Evolutionary conservation across 2,888 invertebrate species (phyloP), one percentile per base, ranked within the genome.

Genomic region (Junonia oenone): DNA sequence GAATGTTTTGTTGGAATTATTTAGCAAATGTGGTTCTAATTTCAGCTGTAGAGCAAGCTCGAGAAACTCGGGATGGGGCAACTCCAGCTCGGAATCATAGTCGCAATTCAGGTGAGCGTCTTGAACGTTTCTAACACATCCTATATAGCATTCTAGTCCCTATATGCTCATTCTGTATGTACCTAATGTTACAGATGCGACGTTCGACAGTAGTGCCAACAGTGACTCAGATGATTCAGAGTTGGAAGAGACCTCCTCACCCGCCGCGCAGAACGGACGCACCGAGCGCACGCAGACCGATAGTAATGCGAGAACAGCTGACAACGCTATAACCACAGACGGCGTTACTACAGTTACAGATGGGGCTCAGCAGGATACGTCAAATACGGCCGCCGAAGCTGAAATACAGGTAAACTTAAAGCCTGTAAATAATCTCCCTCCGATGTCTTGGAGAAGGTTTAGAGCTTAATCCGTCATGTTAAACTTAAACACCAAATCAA

Each of bases 121-220:
- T 6, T n/a, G n/a, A n/a, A n/a, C n/a, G n/a, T n/a, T n/a, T n/a
- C n/a, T n/a, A n/a, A n/a, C n/a, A n/a, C n/a, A n/a, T n/a, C n/a
- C n/a, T n/a, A n/a, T n/a, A n/a, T n/a, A n/a, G n/a, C n/a, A n/a
- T n/a, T n/a, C n/a, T n/a, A n/a, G n/a, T n/a, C n/a, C n/a, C n/a
- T n/a, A n/a, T n/a, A n/a, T n/a, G n/a, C n/a, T n/a, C n/a, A n/a
- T n/a, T n/a, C n/a, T n/a, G n/a, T n/a, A n/a, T n/a, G n/a, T n/a
- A n/a, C n/a, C n/a, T n/a, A n/a, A 5, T 22, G 22, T 51, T 55
- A 2, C 66, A 87, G 87, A 68, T 33, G 85, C 80, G 6, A 88
- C 88, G 1, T 86, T 83, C 65, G 89, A 88, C 71, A 81, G 86
- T 69, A 80, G 83, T 57, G 85, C 87, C 67, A 73, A 72, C 65